A percentile compares a stretch with the other conserved stretches of the same genome.
Conservation (phyloP, 2,888 invertebrate genomes). For the Leptopilina drosophilae region DNA sequence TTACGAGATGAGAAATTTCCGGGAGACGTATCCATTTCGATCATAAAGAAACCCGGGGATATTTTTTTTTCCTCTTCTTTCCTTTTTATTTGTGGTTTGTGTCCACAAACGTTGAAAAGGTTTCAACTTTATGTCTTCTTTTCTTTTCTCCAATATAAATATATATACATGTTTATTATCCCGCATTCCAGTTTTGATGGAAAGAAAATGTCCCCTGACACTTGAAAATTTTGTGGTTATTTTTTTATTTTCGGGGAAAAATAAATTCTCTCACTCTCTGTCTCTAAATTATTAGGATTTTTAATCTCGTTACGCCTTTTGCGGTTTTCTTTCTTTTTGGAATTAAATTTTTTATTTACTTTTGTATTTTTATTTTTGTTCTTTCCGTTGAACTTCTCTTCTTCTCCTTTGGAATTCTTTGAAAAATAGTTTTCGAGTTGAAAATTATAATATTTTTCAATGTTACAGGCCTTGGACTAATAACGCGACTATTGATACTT, state of each 20-base stretch:
- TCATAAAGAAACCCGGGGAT: background rate
- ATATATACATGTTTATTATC: background rate
- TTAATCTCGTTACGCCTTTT: background rate
- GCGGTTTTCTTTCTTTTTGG: background rate
- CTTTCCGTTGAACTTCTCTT: too few relatives aligned
- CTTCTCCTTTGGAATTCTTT: too few relatives aligned
- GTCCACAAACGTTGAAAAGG: background rate
- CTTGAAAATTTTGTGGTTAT: background rate
- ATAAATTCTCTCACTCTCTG: background rate
- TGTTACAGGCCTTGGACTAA: too few relatives aligned
- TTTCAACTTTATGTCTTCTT: conserved; percentile 22
- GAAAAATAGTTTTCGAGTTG: too few relatives aligned
- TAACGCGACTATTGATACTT: too few relatives aligned
- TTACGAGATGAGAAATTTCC: conserved; percentile 35
- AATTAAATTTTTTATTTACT: background rate
- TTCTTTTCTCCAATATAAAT: background rate
- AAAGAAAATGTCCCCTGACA: background rate
- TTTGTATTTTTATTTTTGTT: too few relatives aligned
- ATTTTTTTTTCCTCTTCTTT: background rate
- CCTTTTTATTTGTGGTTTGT: background rate
- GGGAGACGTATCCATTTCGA: conserved; percentile 16
- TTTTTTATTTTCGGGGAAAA: background rate
- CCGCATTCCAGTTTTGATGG: background rate
- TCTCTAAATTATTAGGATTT: background rate
- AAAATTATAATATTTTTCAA: too few relatives aligned